A percentile compares a stretch with the other conserved stretches of the same genome.
Evolutionary conservation across 2,113 vertebrate genomes (phyloP).

Genomic region (Vombatus ursinus): DNA sequence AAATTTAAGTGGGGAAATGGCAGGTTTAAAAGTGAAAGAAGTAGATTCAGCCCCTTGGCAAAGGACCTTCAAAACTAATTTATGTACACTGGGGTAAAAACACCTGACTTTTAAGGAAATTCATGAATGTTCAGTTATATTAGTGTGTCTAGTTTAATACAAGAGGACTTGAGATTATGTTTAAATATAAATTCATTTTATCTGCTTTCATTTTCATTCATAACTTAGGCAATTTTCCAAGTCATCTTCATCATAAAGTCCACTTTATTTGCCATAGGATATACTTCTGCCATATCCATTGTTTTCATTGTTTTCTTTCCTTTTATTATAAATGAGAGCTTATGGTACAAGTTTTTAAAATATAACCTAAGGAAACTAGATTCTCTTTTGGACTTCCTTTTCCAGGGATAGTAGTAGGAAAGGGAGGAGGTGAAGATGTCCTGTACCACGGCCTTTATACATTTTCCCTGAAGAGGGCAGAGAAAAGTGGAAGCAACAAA

Average conservation of each 20-base stretch:
- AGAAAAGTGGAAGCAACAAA: constrained; percentile 22
- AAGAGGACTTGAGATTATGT: neutral
- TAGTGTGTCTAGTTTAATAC: neutral
- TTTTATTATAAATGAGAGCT: neutral
- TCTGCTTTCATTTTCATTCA: neutral
- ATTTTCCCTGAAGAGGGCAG: constrained; percentile 32
- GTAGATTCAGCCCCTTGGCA: constrained; percentile 23
- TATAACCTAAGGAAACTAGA: neutral
- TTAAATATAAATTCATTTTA: neutral
- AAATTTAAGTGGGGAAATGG: neutral
- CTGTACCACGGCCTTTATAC: constrained; percentile 5
- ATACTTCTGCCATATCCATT: neutral
- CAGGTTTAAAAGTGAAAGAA: constrained; percentile 22
- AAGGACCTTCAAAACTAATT: neutral
- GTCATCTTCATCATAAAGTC: neutral
- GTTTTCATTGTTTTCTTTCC: neutral
- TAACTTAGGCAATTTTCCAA: neutral
- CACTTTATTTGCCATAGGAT: neutral
- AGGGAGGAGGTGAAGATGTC: neutral
- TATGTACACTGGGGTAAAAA: no score
- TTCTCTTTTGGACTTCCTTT: constrained; percentile 13
- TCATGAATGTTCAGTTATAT: neutral
- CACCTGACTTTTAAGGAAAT: neutral
- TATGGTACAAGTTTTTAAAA: neutral
- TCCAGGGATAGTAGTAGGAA: neutral